These are phyloP conservation scores for Tethea ocularis DNA, from an alignment of 2,888 invertebrate genomes.

Conservation along the genomic window DNA sequence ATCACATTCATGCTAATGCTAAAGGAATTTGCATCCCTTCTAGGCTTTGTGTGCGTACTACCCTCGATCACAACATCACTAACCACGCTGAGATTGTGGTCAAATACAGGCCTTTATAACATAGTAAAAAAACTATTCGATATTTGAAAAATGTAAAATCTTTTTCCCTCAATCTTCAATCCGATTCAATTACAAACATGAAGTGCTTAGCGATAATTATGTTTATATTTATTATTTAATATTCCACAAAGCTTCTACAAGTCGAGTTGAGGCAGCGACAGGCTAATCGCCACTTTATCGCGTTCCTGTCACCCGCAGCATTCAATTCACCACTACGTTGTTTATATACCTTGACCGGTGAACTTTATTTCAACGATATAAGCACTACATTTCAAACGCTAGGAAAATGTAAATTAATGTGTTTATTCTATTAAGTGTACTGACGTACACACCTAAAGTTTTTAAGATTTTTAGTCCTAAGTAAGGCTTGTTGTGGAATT, in stretches of 20 bases:
- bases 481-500: no score
- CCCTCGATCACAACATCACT: no score
- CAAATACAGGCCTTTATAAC: no score
- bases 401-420: neutral
- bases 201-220: constrained; percentile 2
- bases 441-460: no score
- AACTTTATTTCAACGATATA: constrained; percentile 13
- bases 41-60: no score
- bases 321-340: constrained; percentile 35
- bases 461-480: no score
- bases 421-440: neutral
- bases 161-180: no score
- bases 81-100: no score
- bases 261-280: constrained; percentile 59
- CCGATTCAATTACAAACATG: neutral
- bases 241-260: constrained; percentile 20
- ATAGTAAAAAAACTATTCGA: no score
- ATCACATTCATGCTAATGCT: no score
- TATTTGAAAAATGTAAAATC: no score
- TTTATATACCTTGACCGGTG: constrained; percentile 4
- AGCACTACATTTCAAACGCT: constrained; percentile 3
- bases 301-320: constrained; percentile 60
- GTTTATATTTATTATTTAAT: constrained; percentile 5
- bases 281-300: constrained; percentile 75
- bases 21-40: no score